Conservation (phyloP, 2,113 vertebrate species). For the Burhinus oedicnemus region DNA sequence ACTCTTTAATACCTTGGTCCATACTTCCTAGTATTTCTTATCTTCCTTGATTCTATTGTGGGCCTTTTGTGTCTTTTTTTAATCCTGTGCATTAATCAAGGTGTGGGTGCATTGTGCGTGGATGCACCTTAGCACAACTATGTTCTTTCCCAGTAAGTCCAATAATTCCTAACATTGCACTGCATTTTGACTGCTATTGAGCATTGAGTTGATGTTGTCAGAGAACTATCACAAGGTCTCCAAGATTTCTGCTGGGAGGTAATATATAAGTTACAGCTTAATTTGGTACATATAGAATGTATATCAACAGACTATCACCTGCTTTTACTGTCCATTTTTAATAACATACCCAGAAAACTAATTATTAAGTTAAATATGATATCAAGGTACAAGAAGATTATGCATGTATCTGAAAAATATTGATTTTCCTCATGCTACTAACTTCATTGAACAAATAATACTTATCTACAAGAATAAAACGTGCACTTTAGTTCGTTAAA, state of each 20-base stretch:
- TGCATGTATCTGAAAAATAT: background rate
- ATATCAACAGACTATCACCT: background rate
- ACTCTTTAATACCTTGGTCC: background rate
- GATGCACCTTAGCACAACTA: background rate
- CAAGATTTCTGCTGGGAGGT: background rate
- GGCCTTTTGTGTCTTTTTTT: background rate
- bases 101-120: rapidly evolving
- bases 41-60: background rate
- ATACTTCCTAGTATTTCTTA: background rate
- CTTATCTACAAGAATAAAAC: background rate
- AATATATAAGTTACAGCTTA: background rate
- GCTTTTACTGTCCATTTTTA: background rate
- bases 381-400: background rate
- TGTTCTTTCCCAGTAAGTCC: background rate
- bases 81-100: background rate
- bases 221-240: background rate
- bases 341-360: background rate
- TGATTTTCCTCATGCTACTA: background rate
- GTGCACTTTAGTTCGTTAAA: background rate
- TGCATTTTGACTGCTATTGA: background rate
- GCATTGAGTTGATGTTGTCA: background rate
- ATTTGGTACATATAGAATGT: background rate
- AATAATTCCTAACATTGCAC: background rate
- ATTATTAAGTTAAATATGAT: background rate
- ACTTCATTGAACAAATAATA: background rate